phyloP scores from a whole-genome alignment of 1,140 invertebrate genomes.

The Drosophila melanica region DNA sequence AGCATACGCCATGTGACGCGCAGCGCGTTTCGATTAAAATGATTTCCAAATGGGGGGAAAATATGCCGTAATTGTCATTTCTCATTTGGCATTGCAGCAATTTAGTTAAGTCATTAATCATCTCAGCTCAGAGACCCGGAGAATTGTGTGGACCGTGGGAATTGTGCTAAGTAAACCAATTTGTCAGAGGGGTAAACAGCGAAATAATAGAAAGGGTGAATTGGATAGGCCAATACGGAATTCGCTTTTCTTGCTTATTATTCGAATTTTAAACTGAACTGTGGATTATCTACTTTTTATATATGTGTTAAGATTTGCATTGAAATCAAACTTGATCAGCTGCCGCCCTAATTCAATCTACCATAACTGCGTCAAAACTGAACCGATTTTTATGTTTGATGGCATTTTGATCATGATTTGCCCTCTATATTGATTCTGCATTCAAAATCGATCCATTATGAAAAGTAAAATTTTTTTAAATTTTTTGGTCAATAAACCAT shows the following conservation, averaged over 20 bases:
- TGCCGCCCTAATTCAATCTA: too few relatives aligned
- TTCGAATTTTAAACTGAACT: too few relatives aligned
- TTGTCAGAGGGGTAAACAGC: neutral
- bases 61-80: conserved; percentile 21
- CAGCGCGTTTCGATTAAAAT: neutral
- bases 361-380: too few relatives aligned
- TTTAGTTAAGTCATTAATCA: conserved; percentile 40
- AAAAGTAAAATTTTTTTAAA: too few relatives aligned
- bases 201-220: neutral
- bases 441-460: too few relatives aligned
- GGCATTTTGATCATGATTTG: too few relatives aligned
- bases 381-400: too few relatives aligned
- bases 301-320: too few relatives aligned
- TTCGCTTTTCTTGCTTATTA: neutral
- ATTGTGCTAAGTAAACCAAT: conserved; percentile 1
- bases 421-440: too few relatives aligned
- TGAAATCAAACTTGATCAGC: too few relatives aligned
- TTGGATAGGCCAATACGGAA: neutral
- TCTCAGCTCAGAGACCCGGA: neutral
- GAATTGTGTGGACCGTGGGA: conserved; percentile 25
- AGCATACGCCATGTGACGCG: conserved; percentile 25
- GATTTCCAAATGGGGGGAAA: neutral
- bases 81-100: conserved; percentile 31
- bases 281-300: too few relatives aligned
- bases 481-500: too few relatives aligned